These are phyloP conservation scores for Morus bassanus DNA, from an alignment of 2,797 vertebrate species.

Conservation along the genomic window DNA sequence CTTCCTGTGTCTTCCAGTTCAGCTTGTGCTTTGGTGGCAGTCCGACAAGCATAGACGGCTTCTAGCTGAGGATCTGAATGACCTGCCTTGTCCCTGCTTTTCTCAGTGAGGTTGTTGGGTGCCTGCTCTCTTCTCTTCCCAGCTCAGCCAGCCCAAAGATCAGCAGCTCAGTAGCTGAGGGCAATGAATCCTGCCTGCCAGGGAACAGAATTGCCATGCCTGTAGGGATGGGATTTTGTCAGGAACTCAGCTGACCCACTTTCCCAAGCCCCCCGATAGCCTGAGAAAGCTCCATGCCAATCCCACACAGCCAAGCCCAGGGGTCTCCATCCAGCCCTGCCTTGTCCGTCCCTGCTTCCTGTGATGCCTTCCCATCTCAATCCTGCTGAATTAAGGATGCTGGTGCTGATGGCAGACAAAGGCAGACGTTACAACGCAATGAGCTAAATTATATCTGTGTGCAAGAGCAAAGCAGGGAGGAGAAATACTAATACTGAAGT, in stretches of 20 bases:
- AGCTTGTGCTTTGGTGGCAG: background rate
- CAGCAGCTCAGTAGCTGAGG: background rate
- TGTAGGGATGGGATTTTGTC: background rate
- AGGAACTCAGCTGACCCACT: background rate
- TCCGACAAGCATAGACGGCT: background rate
- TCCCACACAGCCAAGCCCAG: background rate
- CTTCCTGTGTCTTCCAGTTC: background rate
- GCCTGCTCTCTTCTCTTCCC: background rate
- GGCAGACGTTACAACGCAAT: background rate
- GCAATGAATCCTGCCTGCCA: background rate
- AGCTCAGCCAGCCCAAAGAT: background rate
- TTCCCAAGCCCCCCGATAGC: rapidly evolving
- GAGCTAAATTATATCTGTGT: background rate
- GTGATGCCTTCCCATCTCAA: background rate
- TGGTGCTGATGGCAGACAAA: background rate
- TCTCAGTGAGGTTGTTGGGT: background rate
- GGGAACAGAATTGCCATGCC: background rate
- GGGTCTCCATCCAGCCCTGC: background rate
- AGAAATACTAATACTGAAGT: background rate
- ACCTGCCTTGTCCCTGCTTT: background rate
- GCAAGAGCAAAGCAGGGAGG: background rate
- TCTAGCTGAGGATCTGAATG: background rate
- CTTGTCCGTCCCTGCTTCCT: background rate
- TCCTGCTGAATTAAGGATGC: background rate
- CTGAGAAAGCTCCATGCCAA: background rate